Percentiles rank a stretch among this genome's conserved stretches.
Evolutionary conservation across 2,113 vertebrate genomes (phyloP).

Genomic region (Vimba vimba): DNA sequence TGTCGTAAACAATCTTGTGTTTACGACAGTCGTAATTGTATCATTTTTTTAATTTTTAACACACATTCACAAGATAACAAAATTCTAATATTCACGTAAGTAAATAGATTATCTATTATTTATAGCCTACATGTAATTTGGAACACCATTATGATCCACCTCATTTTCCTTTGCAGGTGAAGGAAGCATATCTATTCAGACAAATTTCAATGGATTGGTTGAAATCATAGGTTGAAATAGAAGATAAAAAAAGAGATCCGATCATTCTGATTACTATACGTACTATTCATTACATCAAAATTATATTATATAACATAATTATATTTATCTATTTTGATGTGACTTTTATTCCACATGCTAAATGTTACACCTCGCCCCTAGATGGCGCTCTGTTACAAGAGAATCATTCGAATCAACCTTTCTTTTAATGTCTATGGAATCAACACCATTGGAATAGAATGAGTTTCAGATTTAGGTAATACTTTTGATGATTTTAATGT

Average conservation of each 20-base stretch:
- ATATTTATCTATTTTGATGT: not conserved
- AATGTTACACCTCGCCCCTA: not conserved
- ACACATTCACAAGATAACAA: not conserved
- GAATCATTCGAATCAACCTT: not conserved
- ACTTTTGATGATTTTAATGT: not conserved
- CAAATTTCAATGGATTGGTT: not conserved
- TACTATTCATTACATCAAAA: not conserved
- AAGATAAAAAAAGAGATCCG: not conserved
- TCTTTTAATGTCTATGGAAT: no score
- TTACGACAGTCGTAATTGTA: conserved; percentile 10
- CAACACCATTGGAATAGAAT: not conserved
- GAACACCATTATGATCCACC: not conserved
- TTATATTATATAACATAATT: no score
- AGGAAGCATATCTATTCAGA: not conserved
- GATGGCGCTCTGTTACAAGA: not conserved
- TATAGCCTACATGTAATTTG: not conserved
- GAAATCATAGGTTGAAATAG: not conserved
- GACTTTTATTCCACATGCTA: not conserved
- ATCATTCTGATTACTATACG: not conserved
- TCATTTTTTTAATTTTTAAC: not conserved
- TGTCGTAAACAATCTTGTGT: not conserved
- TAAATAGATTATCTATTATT: not conserved
- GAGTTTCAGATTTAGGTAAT: not conserved
- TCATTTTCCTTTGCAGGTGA: not conserved
- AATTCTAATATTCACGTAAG: not conserved